phyloP scores from a whole-genome alignment of 2,113 vertebrate species.

The Malurus cyaneus region DNA sequence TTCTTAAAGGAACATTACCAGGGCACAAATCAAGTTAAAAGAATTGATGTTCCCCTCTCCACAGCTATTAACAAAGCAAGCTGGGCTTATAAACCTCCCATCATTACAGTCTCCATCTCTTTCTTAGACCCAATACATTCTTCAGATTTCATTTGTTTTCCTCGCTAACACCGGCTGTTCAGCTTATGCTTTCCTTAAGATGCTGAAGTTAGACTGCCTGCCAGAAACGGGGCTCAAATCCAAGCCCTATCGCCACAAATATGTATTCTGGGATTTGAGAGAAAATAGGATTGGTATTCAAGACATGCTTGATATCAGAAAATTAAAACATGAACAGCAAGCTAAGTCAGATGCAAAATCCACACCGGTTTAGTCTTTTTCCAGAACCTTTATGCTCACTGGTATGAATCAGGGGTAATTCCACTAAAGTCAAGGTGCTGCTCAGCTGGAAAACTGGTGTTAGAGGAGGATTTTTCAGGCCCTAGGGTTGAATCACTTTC shows the following conservation, averaged over 20 bases:
- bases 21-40: not conserved
- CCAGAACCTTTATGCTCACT: not conserved
- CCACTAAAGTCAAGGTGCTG: not conserved
- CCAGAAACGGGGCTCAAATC: not conserved
- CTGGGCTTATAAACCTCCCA: not conserved
- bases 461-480: not conserved
- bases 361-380: not conserved
- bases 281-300: not conserved
- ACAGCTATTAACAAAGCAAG: not conserved
- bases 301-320: not conserved
- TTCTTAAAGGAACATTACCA: conserved; percentile 24
- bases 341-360: not conserved
- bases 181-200: not conserved
- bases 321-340: not conserved
- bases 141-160: conserved; percentile 17
- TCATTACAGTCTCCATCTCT: not conserved
- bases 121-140: not conserved
- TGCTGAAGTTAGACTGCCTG: not conserved
- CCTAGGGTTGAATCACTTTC: conserved; percentile 4
- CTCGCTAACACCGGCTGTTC: not conserved
- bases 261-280: not conserved
- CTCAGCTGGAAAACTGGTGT: conserved; percentile 21
- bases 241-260: not conserved
- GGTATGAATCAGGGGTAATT: conserved; percentile 1
- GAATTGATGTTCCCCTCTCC: not conserved